These are phyloP conservation scores for Rhizomys pruinosus DNA, from an alignment of 2,113 vertebrate species.

Conservation along the genomic window DNA sequence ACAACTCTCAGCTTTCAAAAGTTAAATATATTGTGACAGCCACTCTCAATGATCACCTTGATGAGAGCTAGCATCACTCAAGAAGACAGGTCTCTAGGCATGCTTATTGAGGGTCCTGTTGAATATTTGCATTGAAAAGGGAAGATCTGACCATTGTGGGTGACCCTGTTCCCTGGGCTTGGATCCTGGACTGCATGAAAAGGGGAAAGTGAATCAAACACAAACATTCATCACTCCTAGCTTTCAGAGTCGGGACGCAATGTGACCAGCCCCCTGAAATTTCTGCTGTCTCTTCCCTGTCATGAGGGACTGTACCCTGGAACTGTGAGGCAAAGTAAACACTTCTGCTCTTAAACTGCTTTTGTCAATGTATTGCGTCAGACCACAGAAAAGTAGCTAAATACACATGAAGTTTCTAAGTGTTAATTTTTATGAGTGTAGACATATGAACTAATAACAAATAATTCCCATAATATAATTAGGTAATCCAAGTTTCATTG, in stretches of 20 bases:
- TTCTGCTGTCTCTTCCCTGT: background rate
- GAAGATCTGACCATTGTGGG: background rate
- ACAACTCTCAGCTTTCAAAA: background rate
- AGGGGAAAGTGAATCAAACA: background rate
- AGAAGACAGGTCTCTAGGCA: background rate
- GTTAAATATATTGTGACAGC: background rate
- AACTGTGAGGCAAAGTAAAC: background rate
- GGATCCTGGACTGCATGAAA: background rate
- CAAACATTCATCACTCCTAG: background rate
- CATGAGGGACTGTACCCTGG: background rate
- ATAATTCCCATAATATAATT: background rate
- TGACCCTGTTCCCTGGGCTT: background rate
- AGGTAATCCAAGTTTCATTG: background rate
- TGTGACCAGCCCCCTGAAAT: background rate
- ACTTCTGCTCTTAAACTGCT: background rate
- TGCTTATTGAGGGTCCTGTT: background rate
- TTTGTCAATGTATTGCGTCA: background rate
- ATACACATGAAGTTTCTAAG: background rate
- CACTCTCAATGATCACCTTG: background rate
- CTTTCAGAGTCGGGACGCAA: background rate
- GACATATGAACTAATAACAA: constrained; percentile 2
- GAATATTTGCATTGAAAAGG: background rate
- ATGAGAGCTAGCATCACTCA: background rate
- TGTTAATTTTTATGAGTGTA: constrained; percentile 3
- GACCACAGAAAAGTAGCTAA: background rate